Conservation (phyloP, 2,888 invertebrate genomes). For the Hypolimnas misippus region DNA sequence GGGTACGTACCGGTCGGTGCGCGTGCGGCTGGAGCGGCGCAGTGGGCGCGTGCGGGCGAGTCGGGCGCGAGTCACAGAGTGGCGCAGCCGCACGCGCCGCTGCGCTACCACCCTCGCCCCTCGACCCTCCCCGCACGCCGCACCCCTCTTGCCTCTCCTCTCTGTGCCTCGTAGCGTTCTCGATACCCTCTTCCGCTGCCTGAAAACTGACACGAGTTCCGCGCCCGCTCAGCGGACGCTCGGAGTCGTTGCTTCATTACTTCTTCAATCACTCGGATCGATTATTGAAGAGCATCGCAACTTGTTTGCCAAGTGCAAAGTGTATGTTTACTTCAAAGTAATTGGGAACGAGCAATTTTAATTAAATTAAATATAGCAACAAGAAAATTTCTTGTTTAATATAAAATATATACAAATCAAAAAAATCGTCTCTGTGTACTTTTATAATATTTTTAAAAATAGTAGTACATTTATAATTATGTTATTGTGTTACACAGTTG, state of each 20-base stretch:
- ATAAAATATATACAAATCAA: no score
- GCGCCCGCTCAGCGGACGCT: neutral
- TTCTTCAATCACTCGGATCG: neutral
- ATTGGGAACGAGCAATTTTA: no score
- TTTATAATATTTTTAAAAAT: no score
- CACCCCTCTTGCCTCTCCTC: constrained; percentile 1
- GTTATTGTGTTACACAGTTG: no score
- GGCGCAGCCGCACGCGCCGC: constrained; percentile 46
- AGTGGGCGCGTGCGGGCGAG: constrained; percentile 62
- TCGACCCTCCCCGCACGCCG: constrained; percentile 17
- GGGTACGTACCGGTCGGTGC: constrained; percentile 63
- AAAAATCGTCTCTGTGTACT: no score
- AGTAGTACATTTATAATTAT: no score
- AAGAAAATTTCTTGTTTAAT: no score
- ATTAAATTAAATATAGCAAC: no score
- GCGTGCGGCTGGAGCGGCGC: constrained; percentile 43
- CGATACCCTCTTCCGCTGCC: constrained; percentile 15
- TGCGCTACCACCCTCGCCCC: constrained; percentile 34
- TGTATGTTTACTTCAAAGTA: neutral
- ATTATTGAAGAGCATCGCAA: neutral
- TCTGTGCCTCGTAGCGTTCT: constrained; percentile 5
- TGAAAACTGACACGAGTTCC: constrained; percentile 27
- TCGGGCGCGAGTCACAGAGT: constrained; percentile 69
- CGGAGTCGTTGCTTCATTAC: neutral
- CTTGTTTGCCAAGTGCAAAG: no score